These are phyloP conservation scores for Ceramica pisi DNA, from an alignment of 2,888 invertebrate genomes.

Conservation along the genomic window DNA sequence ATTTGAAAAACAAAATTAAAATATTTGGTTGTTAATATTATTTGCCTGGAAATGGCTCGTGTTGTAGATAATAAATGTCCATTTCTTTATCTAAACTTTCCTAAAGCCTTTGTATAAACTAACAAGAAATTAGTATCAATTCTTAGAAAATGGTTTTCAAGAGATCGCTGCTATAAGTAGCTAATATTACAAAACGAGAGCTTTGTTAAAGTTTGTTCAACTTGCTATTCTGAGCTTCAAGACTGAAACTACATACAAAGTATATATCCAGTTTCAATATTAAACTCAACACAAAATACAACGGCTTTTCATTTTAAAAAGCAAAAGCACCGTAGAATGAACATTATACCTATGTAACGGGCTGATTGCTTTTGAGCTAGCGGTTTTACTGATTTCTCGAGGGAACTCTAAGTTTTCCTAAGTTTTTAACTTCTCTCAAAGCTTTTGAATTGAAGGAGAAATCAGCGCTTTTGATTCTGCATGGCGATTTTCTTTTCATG, in stretches of 20 bases:
- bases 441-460: conserved; percentile 43
- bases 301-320: conserved; percentile 35
- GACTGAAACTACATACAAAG: not conserved
- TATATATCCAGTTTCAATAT: not conserved
- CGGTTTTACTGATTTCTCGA: conserved; percentile 59
- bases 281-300: conserved; percentile 18
- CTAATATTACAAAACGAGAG: not conserved
- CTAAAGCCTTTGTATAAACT: too few relatives aligned
- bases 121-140: too few relatives aligned
- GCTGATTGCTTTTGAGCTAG: conserved; percentile 58
- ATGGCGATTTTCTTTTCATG: conserved; percentile 18
- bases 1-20: too few relatives aligned
- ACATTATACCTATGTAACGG: conserved; percentile 36
- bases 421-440: conserved; percentile 41
- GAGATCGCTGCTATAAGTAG: not conserved
- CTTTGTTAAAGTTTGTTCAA: not conserved
- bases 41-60: too few relatives aligned
- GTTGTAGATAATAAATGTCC: too few relatives aligned
- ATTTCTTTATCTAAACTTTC: too few relatives aligned
- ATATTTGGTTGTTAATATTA: too few relatives aligned
- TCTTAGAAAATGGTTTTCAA: not conserved
- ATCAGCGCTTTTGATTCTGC: conserved; percentile 40
- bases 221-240: not conserved
- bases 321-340: conserved; percentile 26
- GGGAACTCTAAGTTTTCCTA: conserved; percentile 54